Base-by-base conservation (phyloP, 2,888 invertebrate genomes). In the Harmothoe impar region DNA sequence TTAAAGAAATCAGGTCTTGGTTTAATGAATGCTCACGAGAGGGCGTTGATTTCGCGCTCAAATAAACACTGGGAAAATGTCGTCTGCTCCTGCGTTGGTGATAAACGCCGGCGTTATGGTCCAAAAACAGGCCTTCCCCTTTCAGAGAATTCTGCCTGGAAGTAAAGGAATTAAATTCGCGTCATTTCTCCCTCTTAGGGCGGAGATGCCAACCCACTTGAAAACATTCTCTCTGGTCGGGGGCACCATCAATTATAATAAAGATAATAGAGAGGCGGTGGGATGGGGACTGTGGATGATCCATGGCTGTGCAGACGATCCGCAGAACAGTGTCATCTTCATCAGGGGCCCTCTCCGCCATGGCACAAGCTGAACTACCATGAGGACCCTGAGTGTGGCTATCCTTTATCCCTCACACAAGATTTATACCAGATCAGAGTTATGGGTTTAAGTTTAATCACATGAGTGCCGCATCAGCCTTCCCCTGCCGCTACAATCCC, bases 131-230 rank as follows among this genome's bases (percentile, higher is more conserved):
- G 23, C 43, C 17, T 12, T 12, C 35, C 20, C 81, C 81, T 81
- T 81, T 81, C 81, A 81, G 43, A 35, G n/a, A 43, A 43, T 15
- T 12, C 23, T 81, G 81, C 35, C 81, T 33, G 81, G 81, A 81
- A 81, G 35, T 81, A 81, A 86, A 52, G 33, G 86, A 86, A 86
- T 86, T 86, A 86, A 86, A 86, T 52, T 86, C 86, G 31, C 86
- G 56, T 86, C 29, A 86, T 54, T 86, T 86, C 86, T 86, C 86
- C 86, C 86, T 54, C 86, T 86, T 86, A 54, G 20, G 25, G 5
- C 86, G 0, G 43, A 81, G 81, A 81, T 81, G 81, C 35, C 20
- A 10, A 33, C 35, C 25, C 35, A n/a, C 35, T 81, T 33, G 81
- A 81, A 81, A 33, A 81, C 20, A 72, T 29, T 33, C 20, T 81